Base-by-base conservation (phyloP, 64 coral and sea anemone species). In the Catalaphyllia jardinei region DNA sequence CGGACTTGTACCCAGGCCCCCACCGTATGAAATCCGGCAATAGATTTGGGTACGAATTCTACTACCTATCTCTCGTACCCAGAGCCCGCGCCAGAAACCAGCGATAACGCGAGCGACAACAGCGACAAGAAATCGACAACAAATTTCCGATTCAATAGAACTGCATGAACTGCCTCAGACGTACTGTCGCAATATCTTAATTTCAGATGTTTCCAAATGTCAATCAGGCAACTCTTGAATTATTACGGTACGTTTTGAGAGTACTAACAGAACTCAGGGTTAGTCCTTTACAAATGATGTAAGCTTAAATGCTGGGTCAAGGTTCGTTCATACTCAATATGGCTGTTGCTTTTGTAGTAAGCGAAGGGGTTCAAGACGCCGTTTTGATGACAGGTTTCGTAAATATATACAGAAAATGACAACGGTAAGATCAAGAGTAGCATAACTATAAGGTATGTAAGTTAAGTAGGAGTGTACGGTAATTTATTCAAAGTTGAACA, bases 331-430 rank as follows among this genome's bases (percentile, higher is more conserved):
- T 24, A 10, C 52, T 55, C 9, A 55, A 11, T 55, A 55, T 11
- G 52, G 52, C 52, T 2, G 52, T 67, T 67, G 27, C n/a, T 69
- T 71, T 50, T 4, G 0, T 24, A 84, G 80, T 2, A 84, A 69
- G 35, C 80, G 80, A 25, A 84, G 28, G 63, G 35, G 33, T 83
- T 49, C 80, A 83, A 84, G 30, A 62, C 83, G 88, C 28, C 91
- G 94, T 29, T 22, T 62, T 0, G 88, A 96, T 71, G 81, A 93
- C 17, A 96, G 88, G 82, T 93, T 96, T 91, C 94, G 91, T 71
- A 96, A 80, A 85, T 96, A 86, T 60, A 82, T 96, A 50, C 94
- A 96, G 65, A 93, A 93, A 75, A 82, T 96, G 39, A 96, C 94
- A 88, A 96, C 88, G 94, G 94, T 95, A 92, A 80, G 92, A 55